phyloP scores from a whole-genome alignment of 2,888 invertebrate genomes.

The Phoronis australis region DNA sequence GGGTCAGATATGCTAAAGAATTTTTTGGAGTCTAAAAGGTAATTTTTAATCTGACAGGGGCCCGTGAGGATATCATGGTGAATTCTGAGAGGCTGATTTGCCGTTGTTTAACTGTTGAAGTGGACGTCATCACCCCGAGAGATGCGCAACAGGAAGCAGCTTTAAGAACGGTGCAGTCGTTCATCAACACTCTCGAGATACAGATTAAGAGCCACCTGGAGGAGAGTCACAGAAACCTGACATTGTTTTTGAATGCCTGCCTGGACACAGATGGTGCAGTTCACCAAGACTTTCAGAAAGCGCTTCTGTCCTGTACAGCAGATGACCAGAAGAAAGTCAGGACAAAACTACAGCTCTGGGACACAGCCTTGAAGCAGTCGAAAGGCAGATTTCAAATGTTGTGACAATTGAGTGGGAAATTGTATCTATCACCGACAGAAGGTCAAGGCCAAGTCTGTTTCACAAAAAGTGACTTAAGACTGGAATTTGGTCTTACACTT shows the following conservation, averaged over 20 bases:
- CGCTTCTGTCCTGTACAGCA: conserved; percentile 51
- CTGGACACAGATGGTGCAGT: conserved; percentile 45
- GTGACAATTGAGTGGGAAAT: no score
- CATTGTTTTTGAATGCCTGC: conserved; percentile 51
- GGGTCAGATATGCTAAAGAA: no score
- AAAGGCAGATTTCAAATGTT: no score
- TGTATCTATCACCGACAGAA: no score
- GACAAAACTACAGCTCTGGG: conserved; percentile 13
- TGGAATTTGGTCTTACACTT: no score
- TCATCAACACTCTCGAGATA: conserved; percentile 37
- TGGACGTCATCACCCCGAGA: conserved; percentile 45
- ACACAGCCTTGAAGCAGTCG: no score
- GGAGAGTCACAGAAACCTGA: conserved; percentile 23
- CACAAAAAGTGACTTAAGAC: no score
- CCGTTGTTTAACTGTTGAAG: conserved; percentile 51
- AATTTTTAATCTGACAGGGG: conserved; percentile 49
- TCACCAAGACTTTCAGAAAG: conserved; percentile 48
- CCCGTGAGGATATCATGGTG: conserved; percentile 51
- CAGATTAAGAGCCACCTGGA: conserved; percentile 26
- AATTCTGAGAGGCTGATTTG: conserved; percentile 48
- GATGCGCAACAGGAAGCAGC: conserved; percentile 48
- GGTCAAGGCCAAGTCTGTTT: no score
- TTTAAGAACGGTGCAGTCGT: conserved; percentile 35
- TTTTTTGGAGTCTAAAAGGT: no score
- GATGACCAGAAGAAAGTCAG: conserved; percentile 53